A percentile compares a stretch with the other conserved stretches of the same genome.
Conservation (phyloP, 2,888 invertebrate species). For the Sylvicola cinctus region DNA sequence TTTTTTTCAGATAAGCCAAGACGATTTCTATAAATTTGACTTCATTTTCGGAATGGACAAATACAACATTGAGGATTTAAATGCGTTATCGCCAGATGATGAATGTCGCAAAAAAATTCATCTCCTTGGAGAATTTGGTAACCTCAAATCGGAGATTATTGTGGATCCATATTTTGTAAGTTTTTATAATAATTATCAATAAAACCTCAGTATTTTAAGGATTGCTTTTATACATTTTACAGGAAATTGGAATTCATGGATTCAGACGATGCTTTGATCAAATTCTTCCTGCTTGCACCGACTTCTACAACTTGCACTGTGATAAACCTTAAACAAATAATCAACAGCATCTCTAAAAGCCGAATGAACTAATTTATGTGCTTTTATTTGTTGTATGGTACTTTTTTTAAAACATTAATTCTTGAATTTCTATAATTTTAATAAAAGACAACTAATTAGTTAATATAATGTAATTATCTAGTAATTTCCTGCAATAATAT, state of each 20-base stretch:
- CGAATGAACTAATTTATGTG: too few relatives aligned
- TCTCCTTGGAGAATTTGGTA: conserved; percentile 65
- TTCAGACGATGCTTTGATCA: conserved; percentile 16
- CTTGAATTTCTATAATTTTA: too few relatives aligned
- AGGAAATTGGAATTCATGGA: conserved; percentile 15
- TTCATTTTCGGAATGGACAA: conserved; percentile 90
- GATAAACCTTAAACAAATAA: background rate
- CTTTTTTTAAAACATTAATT: too few relatives aligned
- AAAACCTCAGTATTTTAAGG: background rate
- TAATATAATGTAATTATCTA: too few relatives aligned
- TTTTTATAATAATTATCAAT: background rate
- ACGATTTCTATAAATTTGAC: conserved; percentile 61
- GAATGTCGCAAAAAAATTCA: conserved; percentile 43
- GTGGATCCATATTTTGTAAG: conserved; percentile 79
- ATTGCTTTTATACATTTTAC: background rate
- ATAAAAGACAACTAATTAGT: too few relatives aligned
- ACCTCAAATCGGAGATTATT: conserved; percentile 54
- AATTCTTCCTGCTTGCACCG: conserved; percentile 14
- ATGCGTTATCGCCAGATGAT: conserved; percentile 33
- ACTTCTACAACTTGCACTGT: conserved; percentile 6
- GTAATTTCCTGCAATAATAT: background rate
- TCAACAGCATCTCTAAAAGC: too few relatives aligned
- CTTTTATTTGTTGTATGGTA: too few relatives aligned
- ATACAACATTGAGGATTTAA: conserved; percentile 49
- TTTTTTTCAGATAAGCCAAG: conserved; percentile 37